phyloP scores from a whole-genome alignment of 2,888 invertebrate genomes.

The Stenchaetothrips biformis region DNA sequence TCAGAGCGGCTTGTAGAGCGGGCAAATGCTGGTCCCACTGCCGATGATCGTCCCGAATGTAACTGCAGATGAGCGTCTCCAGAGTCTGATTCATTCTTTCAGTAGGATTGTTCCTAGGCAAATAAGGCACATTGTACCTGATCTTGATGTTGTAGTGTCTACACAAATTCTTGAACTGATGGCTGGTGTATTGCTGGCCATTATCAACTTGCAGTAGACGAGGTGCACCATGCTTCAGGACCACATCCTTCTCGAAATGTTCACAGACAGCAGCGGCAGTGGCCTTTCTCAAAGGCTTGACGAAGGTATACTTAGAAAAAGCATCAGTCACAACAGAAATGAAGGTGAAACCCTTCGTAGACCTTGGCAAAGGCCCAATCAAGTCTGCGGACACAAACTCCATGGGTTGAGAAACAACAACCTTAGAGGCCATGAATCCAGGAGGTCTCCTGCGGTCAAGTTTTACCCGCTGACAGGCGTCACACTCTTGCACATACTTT shows the following conservation, averaged over 20 bases:
- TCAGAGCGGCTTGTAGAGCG: no score
- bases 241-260: background rate
- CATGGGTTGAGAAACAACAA: background rate
- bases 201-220: background rate
- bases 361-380: background rate
- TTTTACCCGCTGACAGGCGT: background rate
- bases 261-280: background rate
- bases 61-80: background rate
- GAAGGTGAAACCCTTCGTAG: background rate
- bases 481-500: background rate
- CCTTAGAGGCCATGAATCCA: background rate
- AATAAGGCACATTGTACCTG: background rate
- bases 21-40: background rate
- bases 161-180: background rate
- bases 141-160: background rate
- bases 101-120: background rate
- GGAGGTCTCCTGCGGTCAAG: background rate
- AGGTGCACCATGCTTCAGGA: no score
- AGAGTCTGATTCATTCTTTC: no score
- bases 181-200: background rate
- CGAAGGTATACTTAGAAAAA: background rate
- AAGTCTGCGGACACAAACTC: background rate
- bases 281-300: background rate
- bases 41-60: background rate
- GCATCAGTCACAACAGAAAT: background rate